Conservation (phyloP, 2,113 vertebrate species). For the Gnathonemus echidnorhynchus region DNA sequence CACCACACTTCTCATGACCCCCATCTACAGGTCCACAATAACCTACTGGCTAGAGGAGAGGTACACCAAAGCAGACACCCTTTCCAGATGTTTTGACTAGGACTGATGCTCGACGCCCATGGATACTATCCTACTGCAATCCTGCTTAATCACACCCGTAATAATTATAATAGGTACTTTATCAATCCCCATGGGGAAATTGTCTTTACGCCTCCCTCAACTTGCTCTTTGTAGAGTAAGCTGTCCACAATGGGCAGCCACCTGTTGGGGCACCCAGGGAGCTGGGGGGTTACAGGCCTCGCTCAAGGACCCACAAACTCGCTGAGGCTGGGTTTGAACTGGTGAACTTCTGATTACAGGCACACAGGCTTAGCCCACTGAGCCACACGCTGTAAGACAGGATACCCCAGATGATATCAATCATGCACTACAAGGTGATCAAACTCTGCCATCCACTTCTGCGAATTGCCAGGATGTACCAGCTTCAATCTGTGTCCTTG, state of each 20-base stretch:
- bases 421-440: neutral
- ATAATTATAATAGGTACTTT: no score
- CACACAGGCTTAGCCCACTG: no score
- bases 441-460: neutral
- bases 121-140: neutral
- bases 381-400: neutral
- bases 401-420: neutral
- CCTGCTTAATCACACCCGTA: neutral
- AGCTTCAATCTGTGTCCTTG: neutral
- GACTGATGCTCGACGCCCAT: neutral
- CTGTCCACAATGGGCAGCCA: no score
- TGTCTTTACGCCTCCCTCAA: no score
- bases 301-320: no score
- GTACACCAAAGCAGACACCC: neutral
- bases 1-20: neutral
- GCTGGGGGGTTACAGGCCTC: no score
- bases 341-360: no score
- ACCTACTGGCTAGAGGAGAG: neutral
- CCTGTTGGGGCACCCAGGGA: no score
- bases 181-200: no score
- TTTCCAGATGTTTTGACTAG: neutral
- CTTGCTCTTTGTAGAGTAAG: no score
- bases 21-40: neutral
- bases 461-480: neutral
- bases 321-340: no score